phyloP scores from a whole-genome alignment of 2,113 vertebrate species.

The Scomber scombrus region DNA sequence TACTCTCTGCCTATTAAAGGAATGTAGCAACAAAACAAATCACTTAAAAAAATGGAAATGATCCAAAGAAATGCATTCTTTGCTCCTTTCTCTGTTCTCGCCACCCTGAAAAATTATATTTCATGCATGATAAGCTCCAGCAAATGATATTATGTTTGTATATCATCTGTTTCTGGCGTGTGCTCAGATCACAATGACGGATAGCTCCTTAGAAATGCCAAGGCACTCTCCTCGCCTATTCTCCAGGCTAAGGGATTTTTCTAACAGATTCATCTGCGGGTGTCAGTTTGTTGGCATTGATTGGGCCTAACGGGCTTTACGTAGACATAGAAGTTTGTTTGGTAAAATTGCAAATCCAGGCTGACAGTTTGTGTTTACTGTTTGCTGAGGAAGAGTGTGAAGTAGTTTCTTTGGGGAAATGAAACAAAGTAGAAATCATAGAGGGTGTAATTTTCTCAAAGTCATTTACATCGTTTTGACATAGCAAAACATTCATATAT shows the following conservation, averaged over 20 bases:
- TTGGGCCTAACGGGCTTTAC: slow-evolving; percentile 69
- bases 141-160: slow-evolving; percentile 77
- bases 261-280: slow-evolving; percentile 68
- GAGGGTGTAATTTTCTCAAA: slow-evolving; percentile 34
- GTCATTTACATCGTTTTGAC: slow-evolving; percentile 46
- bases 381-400: slow-evolving; percentile 40
- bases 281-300: slow-evolving; percentile 76
- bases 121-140: slow-evolving; percentile 71
- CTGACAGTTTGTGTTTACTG: slow-evolving; percentile 67
- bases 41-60: slow-evolving; percentile 30
- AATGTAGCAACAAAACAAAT: slow-evolving; percentile 51
- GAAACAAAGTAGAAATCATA: slow-evolving; percentile 52
- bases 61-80: slow-evolving; percentile 43
- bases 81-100: slow-evolving; percentile 33
- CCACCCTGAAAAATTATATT: slow-evolving; percentile 73
- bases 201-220: slow-evolving; percentile 72
- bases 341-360: slow-evolving; percentile 68
- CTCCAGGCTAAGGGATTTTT: slow-evolving; percentile 65
- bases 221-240: slow-evolving; percentile 46
- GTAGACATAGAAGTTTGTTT: slow-evolving; percentile 63
- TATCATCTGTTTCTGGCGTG: slow-evolving; percentile 70
- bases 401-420: slow-evolving; percentile 42
- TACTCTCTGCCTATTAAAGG: slow-evolving; percentile 50
- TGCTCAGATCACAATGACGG: slow-evolving; percentile 76
- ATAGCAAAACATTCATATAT: slow-evolving; percentile 24